phyloP scores from a whole-genome alignment of 2,888 invertebrate species.

The Drosophila mercatorum region DNA sequence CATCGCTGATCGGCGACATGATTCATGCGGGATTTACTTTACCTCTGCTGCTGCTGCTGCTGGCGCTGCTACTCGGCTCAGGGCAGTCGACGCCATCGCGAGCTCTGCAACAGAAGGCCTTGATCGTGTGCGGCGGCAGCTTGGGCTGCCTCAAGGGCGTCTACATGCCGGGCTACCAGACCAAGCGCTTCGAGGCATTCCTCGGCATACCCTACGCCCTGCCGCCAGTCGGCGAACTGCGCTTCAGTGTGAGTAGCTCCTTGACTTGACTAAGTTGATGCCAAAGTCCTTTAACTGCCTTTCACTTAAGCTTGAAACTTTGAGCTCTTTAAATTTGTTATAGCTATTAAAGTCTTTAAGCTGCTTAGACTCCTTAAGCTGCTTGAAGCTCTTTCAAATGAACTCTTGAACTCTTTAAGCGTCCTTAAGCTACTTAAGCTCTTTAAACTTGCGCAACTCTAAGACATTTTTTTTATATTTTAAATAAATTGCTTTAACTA shows the following conservation, averaged over 20 bases:
- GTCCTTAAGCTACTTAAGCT: neutral
- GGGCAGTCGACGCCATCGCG: neutral
- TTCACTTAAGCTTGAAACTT: no score
- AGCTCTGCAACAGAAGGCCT: slow-evolving; percentile 20
- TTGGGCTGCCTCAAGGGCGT: slow-evolving; percentile 80
- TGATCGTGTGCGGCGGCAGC: slow-evolving; percentile 68
- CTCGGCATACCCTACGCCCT: slow-evolving; percentile 83
- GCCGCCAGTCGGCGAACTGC: slow-evolving; percentile 81
- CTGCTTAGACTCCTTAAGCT: no score
- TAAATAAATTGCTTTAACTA: no score
- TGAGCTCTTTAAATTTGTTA: no score
- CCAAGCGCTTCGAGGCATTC: slow-evolving; percentile 80
- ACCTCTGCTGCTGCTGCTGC: slow-evolving; percentile 22
- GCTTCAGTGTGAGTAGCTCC: slow-evolving; percentile 80
- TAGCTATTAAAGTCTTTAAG: neutral
- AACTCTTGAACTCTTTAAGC: neutral
- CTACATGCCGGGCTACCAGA: slow-evolving; percentile 75
- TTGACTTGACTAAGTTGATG: neutral
- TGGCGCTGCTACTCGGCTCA: neutral
- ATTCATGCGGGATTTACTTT: slow-evolving; percentile 32
- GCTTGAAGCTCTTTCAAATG: no score
- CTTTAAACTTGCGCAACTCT: no score
- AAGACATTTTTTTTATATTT: neutral
- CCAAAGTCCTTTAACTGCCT: neutral
- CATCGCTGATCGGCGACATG: slow-evolving; percentile 39